Conservation (phyloP, 2,888 invertebrate species). For the Craniophora ligustri region DNA sequence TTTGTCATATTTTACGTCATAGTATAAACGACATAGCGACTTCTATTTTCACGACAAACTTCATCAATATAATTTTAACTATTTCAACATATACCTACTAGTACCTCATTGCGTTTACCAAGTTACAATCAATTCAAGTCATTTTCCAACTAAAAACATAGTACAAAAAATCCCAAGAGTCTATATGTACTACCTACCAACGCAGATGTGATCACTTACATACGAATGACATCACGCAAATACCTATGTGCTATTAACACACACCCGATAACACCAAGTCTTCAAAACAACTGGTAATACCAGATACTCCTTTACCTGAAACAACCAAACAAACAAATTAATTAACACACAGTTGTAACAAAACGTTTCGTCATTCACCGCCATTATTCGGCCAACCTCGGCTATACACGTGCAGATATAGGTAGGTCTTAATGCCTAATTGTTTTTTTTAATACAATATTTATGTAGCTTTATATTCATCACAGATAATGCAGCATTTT, state of each 20-base stretch:
- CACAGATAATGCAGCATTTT: no score
- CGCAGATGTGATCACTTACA: not conserved
- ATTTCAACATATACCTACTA: no score
- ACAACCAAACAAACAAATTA: constrained; percentile 39
- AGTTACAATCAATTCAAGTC: no score
- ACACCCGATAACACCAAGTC: not conserved
- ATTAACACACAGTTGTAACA: constrained; percentile 21
- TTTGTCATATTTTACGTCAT: no score
- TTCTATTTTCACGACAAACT: not conserved
- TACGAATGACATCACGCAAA: not conserved
- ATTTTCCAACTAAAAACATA: no score
- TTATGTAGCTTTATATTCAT: no score
- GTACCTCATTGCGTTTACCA: no score
- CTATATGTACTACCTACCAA: no score
- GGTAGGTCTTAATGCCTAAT: no score
- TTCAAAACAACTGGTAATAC: constrained; percentile 8
- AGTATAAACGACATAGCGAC: not conserved
- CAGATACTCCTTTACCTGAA: constrained; percentile 43
- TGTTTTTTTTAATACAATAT: no score
- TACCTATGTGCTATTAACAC: constrained; percentile 8
- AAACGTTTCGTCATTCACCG: constrained; percentile 13
- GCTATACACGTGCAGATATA: no score
- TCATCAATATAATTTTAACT: not conserved
- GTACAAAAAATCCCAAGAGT: not conserved
- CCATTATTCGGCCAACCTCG: no score